Conservation (phyloP, 2,113 vertebrate genomes). For the Onychostruthus taczanowskii region DNA sequence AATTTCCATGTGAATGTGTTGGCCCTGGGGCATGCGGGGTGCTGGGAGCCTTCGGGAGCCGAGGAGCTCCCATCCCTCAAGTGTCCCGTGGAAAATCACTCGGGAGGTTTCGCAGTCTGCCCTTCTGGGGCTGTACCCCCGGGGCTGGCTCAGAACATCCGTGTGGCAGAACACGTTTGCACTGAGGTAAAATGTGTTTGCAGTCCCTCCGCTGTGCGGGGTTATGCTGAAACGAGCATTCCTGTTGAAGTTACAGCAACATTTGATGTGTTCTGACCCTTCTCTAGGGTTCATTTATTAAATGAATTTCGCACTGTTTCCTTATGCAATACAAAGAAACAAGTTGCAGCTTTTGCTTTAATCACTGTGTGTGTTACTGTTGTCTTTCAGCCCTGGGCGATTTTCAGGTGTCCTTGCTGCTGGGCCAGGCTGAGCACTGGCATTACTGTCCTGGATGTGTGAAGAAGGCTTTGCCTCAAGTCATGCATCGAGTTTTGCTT, state of each 20-base stretch:
- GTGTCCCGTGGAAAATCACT: neutral
- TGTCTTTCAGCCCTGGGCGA: neutral
- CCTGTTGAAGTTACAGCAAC: neutral
- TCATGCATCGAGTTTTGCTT: neutral
- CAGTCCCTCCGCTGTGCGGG: neutral
- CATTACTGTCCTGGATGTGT: neutral
- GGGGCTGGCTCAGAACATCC: neutral
- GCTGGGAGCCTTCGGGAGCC: neutral
- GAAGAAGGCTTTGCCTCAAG: neutral
- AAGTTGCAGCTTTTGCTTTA: neutral
- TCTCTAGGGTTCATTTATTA: neutral
- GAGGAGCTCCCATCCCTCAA: neutral
- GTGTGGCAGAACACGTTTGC: fast-evolving
- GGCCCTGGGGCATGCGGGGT: neutral
- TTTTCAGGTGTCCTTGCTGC: neutral
- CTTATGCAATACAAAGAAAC: neutral
- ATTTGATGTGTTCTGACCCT: neutral
- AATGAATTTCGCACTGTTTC: neutral
- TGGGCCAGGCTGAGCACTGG: neutral
- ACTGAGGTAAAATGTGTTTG: neutral
- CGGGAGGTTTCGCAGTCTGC: neutral
- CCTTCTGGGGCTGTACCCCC: neutral
- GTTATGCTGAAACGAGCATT: neutral
- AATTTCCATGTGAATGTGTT: neutral
- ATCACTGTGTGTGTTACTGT: neutral